A percentile compares a stretch with the other conserved stretches of the same genome.
phyloP scores from a whole-genome alignment of 2,888 invertebrate species.

The Cotesia congregata region DNA sequence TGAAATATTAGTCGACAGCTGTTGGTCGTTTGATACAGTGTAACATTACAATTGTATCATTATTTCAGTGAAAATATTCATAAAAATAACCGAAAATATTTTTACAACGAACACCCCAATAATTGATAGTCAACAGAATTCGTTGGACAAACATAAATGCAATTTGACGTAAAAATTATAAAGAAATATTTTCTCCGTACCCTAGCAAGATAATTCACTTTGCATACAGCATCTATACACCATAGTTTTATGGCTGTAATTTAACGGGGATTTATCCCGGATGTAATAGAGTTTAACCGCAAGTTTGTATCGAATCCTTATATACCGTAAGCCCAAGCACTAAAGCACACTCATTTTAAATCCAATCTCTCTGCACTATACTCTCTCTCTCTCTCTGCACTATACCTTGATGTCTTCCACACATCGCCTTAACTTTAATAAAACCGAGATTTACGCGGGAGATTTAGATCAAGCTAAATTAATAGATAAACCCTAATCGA shows the following conservation, averaged over 20 bases:
- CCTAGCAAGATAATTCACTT: neutral
- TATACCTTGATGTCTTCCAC: neutral
- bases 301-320: neutral
- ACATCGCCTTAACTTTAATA: neutral
- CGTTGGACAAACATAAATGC: neutral
- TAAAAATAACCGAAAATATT: neutral
- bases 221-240: neutral
- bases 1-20: neutral
- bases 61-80: neutral
- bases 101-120: neutral
- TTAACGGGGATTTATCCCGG: neutral
- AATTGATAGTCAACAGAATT: neutral
- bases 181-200: neutral
- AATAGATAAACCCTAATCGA: no score
- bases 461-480: no score
- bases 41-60: neutral
- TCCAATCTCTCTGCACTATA: neutral
- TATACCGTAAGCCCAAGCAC: neutral
- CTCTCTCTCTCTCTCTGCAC: no score
- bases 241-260: neutral
- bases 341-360: neutral
- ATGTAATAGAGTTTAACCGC: neutral
- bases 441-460: neutral
- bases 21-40: neutral
- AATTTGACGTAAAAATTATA: neutral